Evolutionary conservation across 2,888 invertebrate species (phyloP).

Genomic region (Plagiodera versicolora): DNA sequence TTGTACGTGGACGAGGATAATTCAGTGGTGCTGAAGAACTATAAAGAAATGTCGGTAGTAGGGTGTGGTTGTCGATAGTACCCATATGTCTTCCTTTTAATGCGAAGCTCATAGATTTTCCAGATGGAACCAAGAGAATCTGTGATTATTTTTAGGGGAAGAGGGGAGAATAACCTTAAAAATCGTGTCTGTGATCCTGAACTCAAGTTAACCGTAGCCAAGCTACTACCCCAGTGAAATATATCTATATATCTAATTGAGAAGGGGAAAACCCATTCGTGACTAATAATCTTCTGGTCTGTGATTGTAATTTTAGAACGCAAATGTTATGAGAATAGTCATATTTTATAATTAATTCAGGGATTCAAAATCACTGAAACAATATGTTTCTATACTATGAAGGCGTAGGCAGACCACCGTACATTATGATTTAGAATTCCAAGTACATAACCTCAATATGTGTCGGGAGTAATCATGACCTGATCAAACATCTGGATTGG

Average conservation of each 20-base stretch:
- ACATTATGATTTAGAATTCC: too few relatives aligned
- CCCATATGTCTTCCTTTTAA: constrained; percentile 10
- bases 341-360: constrained; percentile 26
- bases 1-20: constrained; percentile 94
- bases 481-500: too few relatives aligned
- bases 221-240: constrained; percentile 29
- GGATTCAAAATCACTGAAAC: too few relatives aligned
- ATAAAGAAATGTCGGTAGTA: constrained; percentile 98
- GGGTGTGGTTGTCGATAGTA: constrained; percentile 94
- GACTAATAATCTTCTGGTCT: constrained; percentile 41
- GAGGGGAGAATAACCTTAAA: background rate
- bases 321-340: constrained; percentile 6
- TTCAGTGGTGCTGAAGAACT: constrained; percentile 96
- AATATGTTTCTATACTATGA: too few relatives aligned
- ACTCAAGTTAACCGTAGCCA: constrained; percentile 27
- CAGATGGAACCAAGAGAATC: background rate
- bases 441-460: too few relatives aligned
- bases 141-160: constrained; percentile 17
- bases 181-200: constrained; percentile 31
- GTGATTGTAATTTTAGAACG: constrained; percentile 48
- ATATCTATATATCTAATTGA: constrained; percentile 14
- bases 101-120: background rate
- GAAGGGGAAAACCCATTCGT: constrained; percentile 20
- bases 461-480: too few relatives aligned
- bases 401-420: too few relatives aligned